These are phyloP conservation scores for Aramus guarauna DNA, from an alignment of 2,113 vertebrate species.

Conservation along the genomic window DNA sequence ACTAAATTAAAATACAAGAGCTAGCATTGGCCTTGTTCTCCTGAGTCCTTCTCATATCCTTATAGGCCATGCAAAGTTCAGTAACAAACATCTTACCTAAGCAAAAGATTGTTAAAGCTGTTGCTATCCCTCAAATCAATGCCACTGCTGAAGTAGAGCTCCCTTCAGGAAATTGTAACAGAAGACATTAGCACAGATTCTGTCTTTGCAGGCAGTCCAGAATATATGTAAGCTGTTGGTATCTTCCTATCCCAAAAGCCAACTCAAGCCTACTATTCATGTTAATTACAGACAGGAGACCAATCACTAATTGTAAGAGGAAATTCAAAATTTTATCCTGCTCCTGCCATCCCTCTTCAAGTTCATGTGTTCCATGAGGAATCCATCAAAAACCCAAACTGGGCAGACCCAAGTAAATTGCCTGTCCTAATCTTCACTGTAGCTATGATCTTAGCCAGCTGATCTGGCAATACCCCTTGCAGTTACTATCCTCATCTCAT, in stretches of 20 bases:
- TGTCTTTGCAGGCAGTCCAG: neutral
- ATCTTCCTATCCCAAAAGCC: neutral
- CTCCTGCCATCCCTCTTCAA: neutral
- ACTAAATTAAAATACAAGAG: neutral
- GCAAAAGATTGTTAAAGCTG: neutral
- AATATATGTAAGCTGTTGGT: neutral
- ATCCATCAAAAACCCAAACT: neutral
- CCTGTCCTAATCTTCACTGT: neutral
- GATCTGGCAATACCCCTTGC: neutral
- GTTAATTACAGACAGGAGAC: neutral
- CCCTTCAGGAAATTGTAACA: neutral
- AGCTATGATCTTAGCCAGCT: neutral
- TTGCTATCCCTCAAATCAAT: neutral
- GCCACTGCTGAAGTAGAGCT: neutral
- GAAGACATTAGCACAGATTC: neutral
- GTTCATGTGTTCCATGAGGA: neutral
- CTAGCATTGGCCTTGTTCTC: neutral
- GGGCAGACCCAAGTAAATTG: neutral
- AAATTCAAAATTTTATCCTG: neutral
- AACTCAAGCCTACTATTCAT: neutral
- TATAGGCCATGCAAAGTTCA: neutral
- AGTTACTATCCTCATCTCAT: neutral
- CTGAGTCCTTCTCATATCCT: neutral
- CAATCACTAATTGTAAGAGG: neutral
- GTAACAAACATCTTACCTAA: neutral